A percentile compares a stretch with the other conserved stretches of the same genome.
These are phyloP conservation scores for Muscidifurax raptorellus DNA, from an alignment of 1,140 invertebrate genomes.

Conservation along the genomic window DNA sequence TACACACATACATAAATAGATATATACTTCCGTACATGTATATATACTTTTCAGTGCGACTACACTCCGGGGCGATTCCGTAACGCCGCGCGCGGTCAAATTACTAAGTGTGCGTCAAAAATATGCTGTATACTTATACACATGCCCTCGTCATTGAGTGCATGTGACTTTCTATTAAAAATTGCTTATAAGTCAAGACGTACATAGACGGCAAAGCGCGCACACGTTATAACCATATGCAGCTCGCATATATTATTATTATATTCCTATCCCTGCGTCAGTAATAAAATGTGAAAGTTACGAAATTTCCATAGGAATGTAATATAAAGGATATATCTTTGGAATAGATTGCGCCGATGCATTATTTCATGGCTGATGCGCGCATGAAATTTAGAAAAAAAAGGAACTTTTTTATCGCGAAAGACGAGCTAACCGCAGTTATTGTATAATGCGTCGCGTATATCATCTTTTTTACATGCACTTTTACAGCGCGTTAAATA, in stretches of 20 bases:
- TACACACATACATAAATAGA: background rate
- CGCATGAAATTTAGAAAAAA: background rate
- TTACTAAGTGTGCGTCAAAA: conserved; percentile 16
- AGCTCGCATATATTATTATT: background rate
- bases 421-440: no score
- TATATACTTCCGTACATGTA: background rate
- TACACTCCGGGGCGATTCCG: background rate
- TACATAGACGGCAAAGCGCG: no score
- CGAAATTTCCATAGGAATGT: no score
- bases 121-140: background rate
- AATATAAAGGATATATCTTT: no score
- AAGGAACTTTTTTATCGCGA: no score
- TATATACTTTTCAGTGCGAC: background rate
- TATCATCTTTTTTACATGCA: background rate
- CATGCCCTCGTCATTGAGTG: background rate
- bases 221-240: no score
- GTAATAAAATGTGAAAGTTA: no score
- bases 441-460: no score
- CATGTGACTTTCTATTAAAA: conserved; percentile 12
- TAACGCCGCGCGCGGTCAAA: conserved; percentile 10
- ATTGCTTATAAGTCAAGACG: background rate
- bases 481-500: background rate
- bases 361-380: background rate
- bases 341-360: no score
- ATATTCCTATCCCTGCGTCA: background rate